Evolutionary conservation across 2,113 vertebrate genomes (phyloP).

Genomic region (Tachysurus fulvidraco): DNA sequence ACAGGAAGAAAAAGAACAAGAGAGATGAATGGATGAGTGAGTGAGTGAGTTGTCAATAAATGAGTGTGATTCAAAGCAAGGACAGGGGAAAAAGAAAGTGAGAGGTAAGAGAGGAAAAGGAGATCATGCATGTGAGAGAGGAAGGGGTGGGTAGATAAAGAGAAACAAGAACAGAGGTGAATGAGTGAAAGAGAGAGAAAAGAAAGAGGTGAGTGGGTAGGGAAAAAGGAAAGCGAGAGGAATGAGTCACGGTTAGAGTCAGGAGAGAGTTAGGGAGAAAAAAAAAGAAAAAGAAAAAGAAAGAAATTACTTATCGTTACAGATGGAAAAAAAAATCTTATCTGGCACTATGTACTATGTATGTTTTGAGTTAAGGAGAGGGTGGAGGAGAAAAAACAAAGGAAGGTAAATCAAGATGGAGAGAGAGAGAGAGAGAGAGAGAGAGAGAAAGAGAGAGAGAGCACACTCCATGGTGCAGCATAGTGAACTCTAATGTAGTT

Average conservation of each 20-base stretch:
- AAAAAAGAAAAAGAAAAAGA: not conserved
- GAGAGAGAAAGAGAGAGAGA: not conserved
- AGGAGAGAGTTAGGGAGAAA: too few relatives aligned
- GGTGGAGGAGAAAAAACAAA: too few relatives aligned
- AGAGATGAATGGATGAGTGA: too few relatives aligned
- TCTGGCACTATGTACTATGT: not conserved
- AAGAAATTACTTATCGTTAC: not conserved
- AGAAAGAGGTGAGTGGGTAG: not conserved
- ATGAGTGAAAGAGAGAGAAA: not conserved
- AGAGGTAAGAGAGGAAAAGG: too few relatives aligned
- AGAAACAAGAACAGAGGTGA: not conserved
- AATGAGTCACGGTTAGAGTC: too few relatives aligned
- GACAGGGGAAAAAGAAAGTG: too few relatives aligned
- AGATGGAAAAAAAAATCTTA: not conserved
- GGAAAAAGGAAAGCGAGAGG: not conserved
- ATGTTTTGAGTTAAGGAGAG: not conserved
- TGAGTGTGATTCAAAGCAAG: too few relatives aligned
- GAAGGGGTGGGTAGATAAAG: not conserved
- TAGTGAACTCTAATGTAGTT: not conserved
- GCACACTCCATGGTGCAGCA: not conserved
- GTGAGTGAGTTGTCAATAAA: not conserved
- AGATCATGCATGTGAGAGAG: not conserved
- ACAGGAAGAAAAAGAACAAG: not conserved
- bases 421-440: not conserved
- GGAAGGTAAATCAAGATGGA: too few relatives aligned